Conservation (phyloP, 2,113 vertebrate genomes). For the Petroica traversi region DNA sequence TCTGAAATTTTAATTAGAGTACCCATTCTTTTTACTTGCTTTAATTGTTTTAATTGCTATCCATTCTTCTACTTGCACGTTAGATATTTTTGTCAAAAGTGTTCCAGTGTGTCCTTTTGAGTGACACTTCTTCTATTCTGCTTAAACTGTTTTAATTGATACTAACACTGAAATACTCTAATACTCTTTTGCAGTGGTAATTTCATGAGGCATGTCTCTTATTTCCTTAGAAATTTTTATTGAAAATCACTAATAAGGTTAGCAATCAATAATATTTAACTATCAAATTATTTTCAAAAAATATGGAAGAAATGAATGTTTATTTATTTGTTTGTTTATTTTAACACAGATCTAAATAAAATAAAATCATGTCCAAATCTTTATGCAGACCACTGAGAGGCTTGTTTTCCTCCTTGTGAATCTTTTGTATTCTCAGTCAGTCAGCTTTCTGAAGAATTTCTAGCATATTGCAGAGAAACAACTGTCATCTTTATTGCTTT, state of each 20-base stretch:
- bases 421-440: background rate
- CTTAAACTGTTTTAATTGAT: background rate
- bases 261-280: background rate
- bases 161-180: background rate
- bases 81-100: background rate
- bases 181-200: background rate
- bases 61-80: background rate
- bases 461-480: background rate
- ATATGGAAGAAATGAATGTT: background rate
- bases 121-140: background rate
- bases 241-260: background rate
- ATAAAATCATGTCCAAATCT: background rate
- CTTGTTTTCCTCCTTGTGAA: background rate
- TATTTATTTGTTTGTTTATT: background rate
- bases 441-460: background rate
- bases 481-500: slow-evolving; percentile 9
- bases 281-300: background rate
- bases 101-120: background rate
- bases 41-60: background rate
- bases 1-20: background rate
- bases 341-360: background rate
- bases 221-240: background rate
- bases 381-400: background rate
- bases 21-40: too few relatives aligned
- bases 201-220: background rate